Conservation (phyloP, 2,888 invertebrate genomes). For the Mesoligia furuncula region DNA sequence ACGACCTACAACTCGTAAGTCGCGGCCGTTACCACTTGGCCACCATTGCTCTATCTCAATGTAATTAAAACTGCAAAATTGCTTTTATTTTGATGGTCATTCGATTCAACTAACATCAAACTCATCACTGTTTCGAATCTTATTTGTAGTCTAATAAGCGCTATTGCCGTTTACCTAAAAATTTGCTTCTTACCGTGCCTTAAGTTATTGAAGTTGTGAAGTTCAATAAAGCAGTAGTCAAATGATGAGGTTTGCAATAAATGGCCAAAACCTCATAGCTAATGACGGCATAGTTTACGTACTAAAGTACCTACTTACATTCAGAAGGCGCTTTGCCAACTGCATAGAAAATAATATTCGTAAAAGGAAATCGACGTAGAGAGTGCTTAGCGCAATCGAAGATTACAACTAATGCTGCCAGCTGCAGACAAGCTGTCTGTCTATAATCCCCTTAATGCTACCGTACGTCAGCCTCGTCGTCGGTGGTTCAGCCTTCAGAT, state of each 20-base stretch:
- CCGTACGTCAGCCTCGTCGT: not conserved
- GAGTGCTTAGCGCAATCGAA: not conserved
- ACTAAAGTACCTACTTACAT: not conserved
- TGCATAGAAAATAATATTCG: conserved; percentile 3
- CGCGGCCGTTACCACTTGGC: too few species aligned
- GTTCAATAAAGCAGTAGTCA: not conserved
- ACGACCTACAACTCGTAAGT: too few species aligned
- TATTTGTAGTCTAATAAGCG: too few species aligned
- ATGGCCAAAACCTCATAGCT: not conserved
- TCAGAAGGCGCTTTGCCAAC: conserved; percentile 11
- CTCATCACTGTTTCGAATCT: too few species aligned
- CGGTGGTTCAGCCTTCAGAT: not conserved
- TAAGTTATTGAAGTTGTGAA: too few species aligned
- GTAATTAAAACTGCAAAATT: too few species aligned
- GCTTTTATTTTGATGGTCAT: too few species aligned
- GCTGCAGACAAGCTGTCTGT: not conserved
- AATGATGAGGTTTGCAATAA: not conserved
- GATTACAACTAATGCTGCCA: not conserved
- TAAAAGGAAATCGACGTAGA: not conserved
- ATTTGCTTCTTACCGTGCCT: too few species aligned
- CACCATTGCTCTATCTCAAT: too few species aligned
- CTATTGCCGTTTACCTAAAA: too few species aligned
- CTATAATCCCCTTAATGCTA: not conserved
- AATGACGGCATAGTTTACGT: too few species aligned
- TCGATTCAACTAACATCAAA: too few species aligned